A percentile compares a stretch with the other conserved stretches of the same genome.
Conservation (phyloP, 2,113 vertebrate species). For the Falco punctatus region DNA sequence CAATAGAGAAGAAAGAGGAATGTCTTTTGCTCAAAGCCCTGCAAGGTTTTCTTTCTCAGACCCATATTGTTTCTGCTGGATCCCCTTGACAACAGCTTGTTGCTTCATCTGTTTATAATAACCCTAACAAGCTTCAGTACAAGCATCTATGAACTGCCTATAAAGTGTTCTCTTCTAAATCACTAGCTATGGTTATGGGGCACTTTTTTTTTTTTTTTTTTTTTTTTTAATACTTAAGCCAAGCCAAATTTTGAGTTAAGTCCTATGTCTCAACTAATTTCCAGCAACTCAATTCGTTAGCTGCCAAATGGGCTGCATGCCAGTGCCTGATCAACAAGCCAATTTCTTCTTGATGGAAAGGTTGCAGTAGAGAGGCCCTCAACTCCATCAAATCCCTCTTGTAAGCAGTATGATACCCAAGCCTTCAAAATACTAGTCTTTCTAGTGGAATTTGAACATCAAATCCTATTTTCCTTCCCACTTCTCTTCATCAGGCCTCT, state of each 20-base stretch:
- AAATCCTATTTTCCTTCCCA: neutral
- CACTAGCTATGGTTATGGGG: neutral
- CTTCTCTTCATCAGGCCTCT: slow-evolving; percentile 1
- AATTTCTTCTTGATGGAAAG: slow-evolving; percentile 65
- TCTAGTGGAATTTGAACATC: slow-evolving; percentile 3
- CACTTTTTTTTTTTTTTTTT: neutral
- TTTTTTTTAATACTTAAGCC: neutral
- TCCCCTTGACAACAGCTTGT: slow-evolving; percentile 33
- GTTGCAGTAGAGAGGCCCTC: slow-evolving; percentile 40
- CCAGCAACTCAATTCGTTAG: slow-evolving; percentile 62
- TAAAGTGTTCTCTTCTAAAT: slow-evolving; percentile 57
- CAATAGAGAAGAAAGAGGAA: neutral
- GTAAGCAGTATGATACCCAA: neutral
- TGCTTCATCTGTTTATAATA: slow-evolving; percentile 71
- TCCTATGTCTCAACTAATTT: slow-evolving; percentile 71
- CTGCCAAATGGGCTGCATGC: slow-evolving; percentile 63
- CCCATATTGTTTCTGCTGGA: slow-evolving; percentile 14
- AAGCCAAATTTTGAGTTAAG: slow-evolving; percentile 71
- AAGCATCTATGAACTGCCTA: slow-evolving; percentile 35
- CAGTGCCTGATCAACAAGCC: slow-evolving; percentile 59
- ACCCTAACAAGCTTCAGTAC: slow-evolving; percentile 38
- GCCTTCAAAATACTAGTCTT: slow-evolving; percentile 58
- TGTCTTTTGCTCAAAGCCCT: neutral
- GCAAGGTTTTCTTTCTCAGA: slow-evolving; percentile 1
- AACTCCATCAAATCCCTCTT: slow-evolving; percentile 21